phyloP scores from a whole-genome alignment of 2,113 vertebrate species.

The Bubo blakistoni region DNA sequence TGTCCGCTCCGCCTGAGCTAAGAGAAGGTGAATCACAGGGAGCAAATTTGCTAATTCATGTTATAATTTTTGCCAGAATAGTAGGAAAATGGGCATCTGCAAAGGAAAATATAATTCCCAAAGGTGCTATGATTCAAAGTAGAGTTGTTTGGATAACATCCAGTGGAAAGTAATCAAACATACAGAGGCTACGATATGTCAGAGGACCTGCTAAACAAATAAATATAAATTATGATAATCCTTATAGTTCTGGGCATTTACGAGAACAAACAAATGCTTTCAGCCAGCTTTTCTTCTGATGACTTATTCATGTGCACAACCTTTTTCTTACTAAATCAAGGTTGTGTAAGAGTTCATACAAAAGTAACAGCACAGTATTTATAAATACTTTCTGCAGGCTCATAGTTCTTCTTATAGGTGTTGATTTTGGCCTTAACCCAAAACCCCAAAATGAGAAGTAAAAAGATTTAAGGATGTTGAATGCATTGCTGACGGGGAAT shows the following conservation, averaged over 20 bases:
- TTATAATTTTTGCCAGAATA: background rate
- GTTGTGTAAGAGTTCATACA: background rate
- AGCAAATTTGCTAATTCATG: background rate
- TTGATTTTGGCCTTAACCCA: background rate
- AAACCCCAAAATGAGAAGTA: background rate
- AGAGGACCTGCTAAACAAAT: background rate
- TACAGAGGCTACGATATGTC: background rate
- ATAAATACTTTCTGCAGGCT: background rate
- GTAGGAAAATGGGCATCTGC: background rate
- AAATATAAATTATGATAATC: background rate
- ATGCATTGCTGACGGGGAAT: background rate
- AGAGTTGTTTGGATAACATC: background rate
- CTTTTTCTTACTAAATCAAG: background rate
- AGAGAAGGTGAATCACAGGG: background rate
- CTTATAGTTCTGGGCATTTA: background rate
- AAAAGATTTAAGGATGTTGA: background rate
- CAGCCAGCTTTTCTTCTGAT: background rate
- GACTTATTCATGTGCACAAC: background rate
- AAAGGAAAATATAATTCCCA: background rate
- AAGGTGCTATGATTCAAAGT: background rate
- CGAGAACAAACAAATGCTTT: background rate
- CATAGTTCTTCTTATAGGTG: background rate
- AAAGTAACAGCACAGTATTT: background rate
- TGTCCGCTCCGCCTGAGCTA: background rate
- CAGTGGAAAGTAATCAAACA: background rate